Percentiles rank a stretch among this genome's conserved stretches.
Evolutionary conservation across 2,888 invertebrate genomes (phyloP).

Genomic region (Epirrita christyi): DNA sequence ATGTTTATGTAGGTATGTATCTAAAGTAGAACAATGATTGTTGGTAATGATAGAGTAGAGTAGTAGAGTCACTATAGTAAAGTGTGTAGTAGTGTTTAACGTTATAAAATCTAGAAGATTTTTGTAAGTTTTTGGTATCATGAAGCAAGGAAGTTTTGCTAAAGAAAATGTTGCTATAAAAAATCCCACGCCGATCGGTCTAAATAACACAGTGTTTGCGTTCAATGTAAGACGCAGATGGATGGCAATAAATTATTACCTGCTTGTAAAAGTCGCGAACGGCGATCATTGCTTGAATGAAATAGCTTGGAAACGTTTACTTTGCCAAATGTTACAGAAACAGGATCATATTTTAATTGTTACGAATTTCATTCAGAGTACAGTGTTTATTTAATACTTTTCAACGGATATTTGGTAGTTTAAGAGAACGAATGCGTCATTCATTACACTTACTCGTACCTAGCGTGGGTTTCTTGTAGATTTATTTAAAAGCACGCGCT

Average conservation of each 20-base stretch:
- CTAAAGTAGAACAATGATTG: too few species aligned
- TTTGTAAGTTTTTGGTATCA: too few species aligned
- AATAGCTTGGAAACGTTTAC: not conserved
- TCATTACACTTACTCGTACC: not conserved
- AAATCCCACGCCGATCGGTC: slow-evolving; percentile 46
- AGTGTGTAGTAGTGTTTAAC: too few species aligned
- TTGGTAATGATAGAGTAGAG: too few species aligned
- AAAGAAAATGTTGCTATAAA: slow-evolving; percentile 51
- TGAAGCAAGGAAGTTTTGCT: slow-evolving; percentile 45
- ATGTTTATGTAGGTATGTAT: too few species aligned
- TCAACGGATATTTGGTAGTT: not conserved
- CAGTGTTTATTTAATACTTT: not conserved
- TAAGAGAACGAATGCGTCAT: not conserved
- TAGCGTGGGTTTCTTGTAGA: slow-evolving; percentile 51
- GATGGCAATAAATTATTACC: slow-evolving; percentile 61
- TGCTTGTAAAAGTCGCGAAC: slow-evolving; percentile 48
- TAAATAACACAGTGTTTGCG: slow-evolving; percentile 19
- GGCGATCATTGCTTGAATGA: slow-evolving; percentile 40
- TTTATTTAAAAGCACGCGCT: slow-evolving; percentile 53
- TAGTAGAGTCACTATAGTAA: too few species aligned
- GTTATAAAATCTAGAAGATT: too few species aligned
- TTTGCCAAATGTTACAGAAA: slow-evolving; percentile 5
- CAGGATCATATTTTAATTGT: not conserved
- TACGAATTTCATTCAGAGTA: too few species aligned
- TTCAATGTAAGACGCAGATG: slow-evolving; percentile 62